Percentiles rank a stretch among this genome's conserved stretches.
Conservation (phyloP, 2,888 invertebrate species). For the Meiosimyza platycephala region DNA sequence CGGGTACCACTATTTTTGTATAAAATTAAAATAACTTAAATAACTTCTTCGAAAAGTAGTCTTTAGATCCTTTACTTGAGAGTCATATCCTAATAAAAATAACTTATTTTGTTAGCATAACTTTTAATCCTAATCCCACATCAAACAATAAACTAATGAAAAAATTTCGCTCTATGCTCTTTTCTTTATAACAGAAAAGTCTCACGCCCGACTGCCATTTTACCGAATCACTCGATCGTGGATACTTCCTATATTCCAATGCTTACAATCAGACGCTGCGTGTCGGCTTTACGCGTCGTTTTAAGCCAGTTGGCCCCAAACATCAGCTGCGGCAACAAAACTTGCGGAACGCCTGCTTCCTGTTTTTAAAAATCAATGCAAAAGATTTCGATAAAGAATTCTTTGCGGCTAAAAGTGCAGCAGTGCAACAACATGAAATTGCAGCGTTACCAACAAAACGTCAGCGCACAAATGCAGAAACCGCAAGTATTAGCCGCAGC, state of each 20-base stretch:
- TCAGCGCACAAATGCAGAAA: neutral
- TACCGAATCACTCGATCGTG: constrained; percentile 57
- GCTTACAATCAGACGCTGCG: constrained; percentile 57
- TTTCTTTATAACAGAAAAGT: constrained; percentile 54
- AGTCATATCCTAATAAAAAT: too few relatives aligned
- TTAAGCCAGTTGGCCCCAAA: constrained; percentile 56
- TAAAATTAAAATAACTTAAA: too few relatives aligned
- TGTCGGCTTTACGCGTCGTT: constrained; percentile 59
- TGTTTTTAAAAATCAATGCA: constrained; percentile 55
- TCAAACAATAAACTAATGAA: neutral
- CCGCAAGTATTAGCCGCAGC: constrained; percentile 9
- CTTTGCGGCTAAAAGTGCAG: constrained; percentile 40
- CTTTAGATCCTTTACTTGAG: too few relatives aligned
- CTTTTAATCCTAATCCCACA: neutral
- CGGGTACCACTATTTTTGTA: too few relatives aligned
- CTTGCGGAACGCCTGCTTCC: constrained; percentile 53
- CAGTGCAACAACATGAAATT: constrained; percentile 34
- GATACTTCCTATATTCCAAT: constrained; percentile 57
- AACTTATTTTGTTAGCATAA: neutral
- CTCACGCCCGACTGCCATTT: constrained; percentile 61
- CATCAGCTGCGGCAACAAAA: constrained; percentile 51
- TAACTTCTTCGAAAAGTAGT: too few relatives aligned
- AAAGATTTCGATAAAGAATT: constrained; percentile 48
- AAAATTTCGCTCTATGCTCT: constrained; percentile 11
- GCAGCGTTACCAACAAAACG: constrained; percentile 39